phyloP scores from a whole-genome alignment of 2,888 invertebrate species.

The Biston stratarius region DNA sequence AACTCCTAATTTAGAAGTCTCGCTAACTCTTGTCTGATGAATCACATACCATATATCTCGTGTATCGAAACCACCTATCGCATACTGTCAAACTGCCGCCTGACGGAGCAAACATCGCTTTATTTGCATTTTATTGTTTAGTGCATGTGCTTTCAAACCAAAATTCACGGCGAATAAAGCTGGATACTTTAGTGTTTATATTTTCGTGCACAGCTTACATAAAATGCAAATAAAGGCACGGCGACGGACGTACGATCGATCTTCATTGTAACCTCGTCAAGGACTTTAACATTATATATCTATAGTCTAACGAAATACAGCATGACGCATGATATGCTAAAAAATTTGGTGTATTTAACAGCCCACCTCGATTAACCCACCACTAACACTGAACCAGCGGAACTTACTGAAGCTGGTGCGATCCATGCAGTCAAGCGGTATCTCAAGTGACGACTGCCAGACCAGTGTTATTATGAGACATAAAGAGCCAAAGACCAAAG shows the following conservation, averaged over 20 bases:
- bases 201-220: conserved; percentile 83
- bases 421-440: conserved; percentile 85
- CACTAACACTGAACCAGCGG: conserved; percentile 87
- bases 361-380: conserved; percentile 84
- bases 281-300: conserved; percentile 52
- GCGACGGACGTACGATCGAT: conserved; percentile 55
- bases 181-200: conserved; percentile 66
- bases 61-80: conserved; percentile 62
- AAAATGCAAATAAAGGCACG: conserved; percentile 84
- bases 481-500: conserved; percentile 80
- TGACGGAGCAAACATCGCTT: conserved; percentile 73
- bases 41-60: conserved; percentile 58
- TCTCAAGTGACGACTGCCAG: conserved; percentile 84
- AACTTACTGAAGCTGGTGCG: conserved; percentile 86
- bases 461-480: conserved; percentile 83
- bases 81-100: conserved; percentile 66
- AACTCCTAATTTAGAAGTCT: conserved; percentile 12
- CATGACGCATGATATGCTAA: conserved; percentile 82
- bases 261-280: conserved; percentile 59
- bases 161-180: conserved; percentile 70
- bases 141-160: conserved; percentile 82
- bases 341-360: conserved; percentile 83
- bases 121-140: conserved; percentile 86
- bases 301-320: conserved; percentile 66
- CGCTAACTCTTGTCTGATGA: conserved; percentile 45